Percentiles rank a stretch among this genome's conserved stretches.
phyloP scores from a whole-genome alignment of 2,888 invertebrate species.

The Electrophaes corylata region DNA sequence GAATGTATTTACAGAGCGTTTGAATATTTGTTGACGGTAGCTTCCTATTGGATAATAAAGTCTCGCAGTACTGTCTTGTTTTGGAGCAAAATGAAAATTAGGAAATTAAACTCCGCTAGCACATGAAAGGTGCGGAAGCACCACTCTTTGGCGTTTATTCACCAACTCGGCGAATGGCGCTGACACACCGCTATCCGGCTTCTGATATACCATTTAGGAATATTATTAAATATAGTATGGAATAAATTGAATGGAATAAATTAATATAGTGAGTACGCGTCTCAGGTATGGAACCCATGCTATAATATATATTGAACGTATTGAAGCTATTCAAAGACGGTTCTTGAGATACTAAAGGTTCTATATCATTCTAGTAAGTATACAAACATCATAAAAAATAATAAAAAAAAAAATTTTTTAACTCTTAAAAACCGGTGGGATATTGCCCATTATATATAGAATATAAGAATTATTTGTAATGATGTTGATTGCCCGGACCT shows the following conservation, averaged over 20 bases:
- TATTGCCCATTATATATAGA: no score
- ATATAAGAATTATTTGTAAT: no score
- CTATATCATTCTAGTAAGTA: no score
- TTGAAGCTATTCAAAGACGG: no score
- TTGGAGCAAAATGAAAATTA: conserved; percentile 74
- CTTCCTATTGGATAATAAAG: conserved; percentile 81
- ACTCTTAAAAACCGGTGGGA: no score
- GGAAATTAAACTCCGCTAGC: conserved; percentile 77
- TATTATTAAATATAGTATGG: neutral
- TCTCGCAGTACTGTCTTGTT: conserved; percentile 68
- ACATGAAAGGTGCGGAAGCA: conserved; percentile 73
- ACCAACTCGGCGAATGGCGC: conserved; percentile 44
- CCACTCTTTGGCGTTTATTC: conserved; percentile 43
- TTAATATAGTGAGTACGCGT: no score
- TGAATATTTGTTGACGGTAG: conserved; percentile 65
- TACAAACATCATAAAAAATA: no score
- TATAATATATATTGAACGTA: no score
- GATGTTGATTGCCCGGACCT: no score
- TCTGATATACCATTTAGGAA: conserved; percentile 18
- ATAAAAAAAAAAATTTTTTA: no score
- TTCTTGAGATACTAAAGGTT: no score
- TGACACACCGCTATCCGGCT: conserved; percentile 39
- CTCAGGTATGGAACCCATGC: no score
- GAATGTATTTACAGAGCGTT: conserved; percentile 56
- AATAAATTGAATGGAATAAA: neutral